Base-by-base conservation (phyloP, 2,113 vertebrate genomes). In the Cinclus cinclus region DNA sequence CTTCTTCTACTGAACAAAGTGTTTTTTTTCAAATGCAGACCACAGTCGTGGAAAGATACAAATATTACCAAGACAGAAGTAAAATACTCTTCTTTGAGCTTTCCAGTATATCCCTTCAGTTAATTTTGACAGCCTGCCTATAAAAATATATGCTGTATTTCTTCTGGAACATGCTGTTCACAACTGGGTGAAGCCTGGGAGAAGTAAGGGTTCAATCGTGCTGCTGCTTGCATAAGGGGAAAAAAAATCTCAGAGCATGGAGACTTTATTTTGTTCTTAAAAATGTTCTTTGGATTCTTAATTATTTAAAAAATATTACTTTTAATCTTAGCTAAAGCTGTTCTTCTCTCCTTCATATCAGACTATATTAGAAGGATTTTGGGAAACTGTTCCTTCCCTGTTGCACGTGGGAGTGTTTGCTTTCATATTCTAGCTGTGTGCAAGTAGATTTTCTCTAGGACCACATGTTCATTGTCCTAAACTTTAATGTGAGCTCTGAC, bases 91-190 rank as follows among this genome's bases (percentile, higher is more conserved):
- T 76, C 76, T 50, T 88, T 83, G 75, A 90, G 35, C 92, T 94
- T 95, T 91, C 89, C 42, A 44, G 33, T 65, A 39, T 70, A 77
- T 91, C 64, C 63, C 42, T 83, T 69, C n/a, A 59, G 79, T 95
- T 91, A 90, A 94, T 94, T 91, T 96, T 96, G 90, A 91, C 87
- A 92, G 52, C 42, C 22, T 91, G 93, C 89, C 89, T 95, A 90
- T 76, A 67, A 95, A 96, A 95, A 91, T 93, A 94, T 50, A 65
- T 58, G 62, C 74, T 89, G n/a, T 85, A 27, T 82, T 92, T 95
- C 82, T 92, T 87, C 87, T 90, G 88, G 90, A 96, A 95, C 92
- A 93, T 78, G 11, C 68, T 86, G 90, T 93, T 92, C 94, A 89
- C 64, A 83, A 83, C 31, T 89, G 86, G 67, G 62, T 92, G 21